Percentiles rank a stretch among this genome's conserved stretches.
These are phyloP conservation scores for Drosophila atroscutellata DNA, from an alignment of 2,888 invertebrate genomes.

Conservation along the genomic window DNA sequence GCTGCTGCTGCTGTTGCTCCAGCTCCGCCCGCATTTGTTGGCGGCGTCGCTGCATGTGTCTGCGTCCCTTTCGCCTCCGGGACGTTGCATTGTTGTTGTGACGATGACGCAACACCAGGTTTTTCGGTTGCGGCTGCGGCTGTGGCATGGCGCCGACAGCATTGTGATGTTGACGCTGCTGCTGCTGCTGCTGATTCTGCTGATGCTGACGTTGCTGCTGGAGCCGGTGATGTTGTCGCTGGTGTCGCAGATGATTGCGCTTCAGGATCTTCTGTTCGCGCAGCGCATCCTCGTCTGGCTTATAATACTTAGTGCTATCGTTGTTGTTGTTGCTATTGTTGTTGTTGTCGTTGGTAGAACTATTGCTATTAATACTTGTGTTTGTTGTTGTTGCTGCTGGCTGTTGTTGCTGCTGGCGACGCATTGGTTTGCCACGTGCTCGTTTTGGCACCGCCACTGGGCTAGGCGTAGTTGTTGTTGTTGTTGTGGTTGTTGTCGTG, in stretches of 20 bases:
- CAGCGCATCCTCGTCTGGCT: slow-evolving; percentile 50
- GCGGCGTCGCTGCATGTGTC: slow-evolving; percentile 51
- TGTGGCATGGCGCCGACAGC: slow-evolving; percentile 53
- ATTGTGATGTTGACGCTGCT: slow-evolving; percentile 42
- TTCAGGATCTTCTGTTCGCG: slow-evolving; percentile 57
- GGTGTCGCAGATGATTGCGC: slow-evolving; percentile 41
- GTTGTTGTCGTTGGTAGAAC: slow-evolving; percentile 50
- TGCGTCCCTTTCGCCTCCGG: slow-evolving; percentile 50
- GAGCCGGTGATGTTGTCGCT: slow-evolving; percentile 53
- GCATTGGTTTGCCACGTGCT: slow-evolving; percentile 46
- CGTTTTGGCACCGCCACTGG: slow-evolving; percentile 52
- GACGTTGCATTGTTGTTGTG: slow-evolving; percentile 75
- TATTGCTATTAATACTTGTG: slow-evolving; percentile 75
- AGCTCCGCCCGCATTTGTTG: slow-evolving; percentile 41
- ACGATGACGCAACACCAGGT: slow-evolving; percentile 79
- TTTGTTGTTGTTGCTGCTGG: slow-evolving; percentile 50
- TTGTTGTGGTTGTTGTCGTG: slow-evolving; percentile 45
- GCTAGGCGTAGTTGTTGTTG: slow-evolving; percentile 48
- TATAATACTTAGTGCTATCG: slow-evolving; percentile 58
- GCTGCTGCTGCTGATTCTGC: slow-evolving; percentile 49
- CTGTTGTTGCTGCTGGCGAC: slow-evolving; percentile 44
- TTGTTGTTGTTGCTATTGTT: slow-evolving; percentile 18
- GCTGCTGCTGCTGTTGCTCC: slow-evolving; percentile 40
- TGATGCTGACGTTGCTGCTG: slow-evolving; percentile 31
- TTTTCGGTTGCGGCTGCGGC: slow-evolving; percentile 79